These are phyloP conservation scores for Cheilosia soror DNA, from an alignment of 2,888 invertebrate species.

Conservation along the genomic window DNA sequence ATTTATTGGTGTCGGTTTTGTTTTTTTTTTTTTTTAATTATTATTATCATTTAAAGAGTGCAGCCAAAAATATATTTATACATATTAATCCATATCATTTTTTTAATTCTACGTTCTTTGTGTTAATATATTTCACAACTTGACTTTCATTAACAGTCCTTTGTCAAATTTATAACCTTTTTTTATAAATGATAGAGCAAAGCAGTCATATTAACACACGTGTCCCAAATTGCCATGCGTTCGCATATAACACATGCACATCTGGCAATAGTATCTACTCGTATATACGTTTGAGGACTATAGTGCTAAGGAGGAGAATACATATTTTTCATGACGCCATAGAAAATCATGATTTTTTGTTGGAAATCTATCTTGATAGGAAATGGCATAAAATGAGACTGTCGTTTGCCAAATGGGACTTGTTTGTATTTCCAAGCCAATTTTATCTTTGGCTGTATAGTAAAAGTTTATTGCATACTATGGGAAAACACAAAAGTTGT, in stretches of 20 bases:
- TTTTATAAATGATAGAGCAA: conserved; percentile 35
- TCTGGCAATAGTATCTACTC: not conserved
- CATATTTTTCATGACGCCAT: conserved; percentile 21
- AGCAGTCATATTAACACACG: conserved; percentile 31
- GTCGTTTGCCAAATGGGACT: conserved; percentile 16
- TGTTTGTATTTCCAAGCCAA: conserved; percentile 23
- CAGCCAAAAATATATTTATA: no score
- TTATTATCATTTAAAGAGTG: no score
- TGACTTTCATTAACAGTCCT: not conserved
- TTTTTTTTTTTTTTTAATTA: not conserved
- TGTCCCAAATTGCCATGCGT: conserved; percentile 29
- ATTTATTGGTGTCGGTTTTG: conserved; percentile 10
- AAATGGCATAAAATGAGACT: conserved; percentile 28
- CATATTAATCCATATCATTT: no score
- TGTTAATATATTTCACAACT: not conserved
- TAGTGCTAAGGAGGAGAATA: not conserved
- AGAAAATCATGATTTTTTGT: conserved; percentile 38
- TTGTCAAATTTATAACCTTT: conserved; percentile 29
- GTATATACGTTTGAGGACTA: not conserved
- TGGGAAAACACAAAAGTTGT: not conserved
- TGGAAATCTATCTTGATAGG: conserved; percentile 38
- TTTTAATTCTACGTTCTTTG: no score
- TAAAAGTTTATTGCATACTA: conserved; percentile 40
- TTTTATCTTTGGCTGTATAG: conserved; percentile 22
- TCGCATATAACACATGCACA: conserved; percentile 3